A percentile compares a stretch with the other conserved stretches of the same genome.
phyloP scores from a whole-genome alignment of 2,797 vertebrate species.

The Anguilla megastoma region DNA sequence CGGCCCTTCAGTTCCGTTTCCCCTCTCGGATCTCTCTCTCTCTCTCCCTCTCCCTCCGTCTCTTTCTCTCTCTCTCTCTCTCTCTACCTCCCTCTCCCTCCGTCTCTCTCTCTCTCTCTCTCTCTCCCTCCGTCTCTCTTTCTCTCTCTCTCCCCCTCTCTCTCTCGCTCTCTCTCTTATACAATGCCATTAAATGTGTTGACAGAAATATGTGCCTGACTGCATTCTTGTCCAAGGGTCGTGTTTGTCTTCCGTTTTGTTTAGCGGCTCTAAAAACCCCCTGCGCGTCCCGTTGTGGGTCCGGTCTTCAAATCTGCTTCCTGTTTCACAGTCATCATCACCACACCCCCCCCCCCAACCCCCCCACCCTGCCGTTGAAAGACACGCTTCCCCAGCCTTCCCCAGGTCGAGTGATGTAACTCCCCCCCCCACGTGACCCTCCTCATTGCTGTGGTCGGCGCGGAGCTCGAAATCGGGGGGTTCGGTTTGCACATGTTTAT shows the following conservation, averaged over 20 bases:
- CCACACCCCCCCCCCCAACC: background rate
- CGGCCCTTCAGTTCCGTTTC: background rate
- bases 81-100: background rate
- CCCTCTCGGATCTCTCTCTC: constrained; percentile 7
- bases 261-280: background rate
- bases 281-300: background rate
- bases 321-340: background rate
- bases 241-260: constrained; percentile 3
- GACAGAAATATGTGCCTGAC: constrained; percentile 24
- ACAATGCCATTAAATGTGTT: constrained; percentile 21
- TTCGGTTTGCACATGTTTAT: background rate
- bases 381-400: background rate
- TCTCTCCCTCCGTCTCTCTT: background rate
- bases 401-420: background rate
- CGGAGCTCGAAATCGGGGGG: background rate
- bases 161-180: background rate
- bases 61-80: background rate
- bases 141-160: constrained; percentile 10
- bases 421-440: background rate
- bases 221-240: constrained; percentile 18
- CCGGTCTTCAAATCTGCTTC: background rate
- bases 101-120: constrained; percentile 17
- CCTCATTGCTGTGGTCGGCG: background rate
- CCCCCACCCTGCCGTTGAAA: background rate
- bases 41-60: too few relatives aligned